Base-by-base conservation (phyloP, 2,888 invertebrate genomes). In the Trichogramma evanescens region DNA sequence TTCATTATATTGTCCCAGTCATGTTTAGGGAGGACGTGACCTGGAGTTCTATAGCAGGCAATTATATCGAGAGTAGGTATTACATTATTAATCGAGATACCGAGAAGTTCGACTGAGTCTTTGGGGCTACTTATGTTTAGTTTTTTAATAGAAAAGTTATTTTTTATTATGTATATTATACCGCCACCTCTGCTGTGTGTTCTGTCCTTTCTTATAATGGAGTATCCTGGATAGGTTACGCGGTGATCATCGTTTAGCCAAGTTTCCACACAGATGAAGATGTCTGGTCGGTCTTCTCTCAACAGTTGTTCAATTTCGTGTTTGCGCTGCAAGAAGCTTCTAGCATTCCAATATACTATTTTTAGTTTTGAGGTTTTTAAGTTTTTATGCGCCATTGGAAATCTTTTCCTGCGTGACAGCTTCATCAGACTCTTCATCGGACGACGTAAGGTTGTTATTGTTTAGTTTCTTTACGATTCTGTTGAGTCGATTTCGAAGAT, bases 41-140 rank as follows among this genome's bases (percentile, higher is more conserved):
- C 63, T n/a, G 58, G 59, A 10, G 26, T 13, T 50, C 63, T 43
- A 38, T 63, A 63, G 39, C 55, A 60, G 4, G 50, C 45, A n/a
- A 60, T 48, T 43, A 63, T 38, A 26, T 58, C 39, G 3, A 60
- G 13, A 3, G 48, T 8, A 5, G 58, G 55, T 6, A 4, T 43
- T 9, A 50, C 43, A 52, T 60, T 60, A 48, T 43, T 50, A 7
- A 63, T 43, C 10, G 42, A 40, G 13, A 63, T 41, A 41, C 60
- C 60, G 13, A 38, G 45, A 3, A 59, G 5, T 54, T 63, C 63
- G 7, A 55, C 49, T 6, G 57, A 43, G 5, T 49, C 6, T 44
- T 60, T 10, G 4, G 52, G 49, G 4, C 13, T 13, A 13, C 13
- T 13, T 13, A 13, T 13, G 8, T 13, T 13, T 13, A 13, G 13